phyloP scores from a whole-genome alignment of 2,888 invertebrate species.

The Aproaerema taeniolella region DNA sequence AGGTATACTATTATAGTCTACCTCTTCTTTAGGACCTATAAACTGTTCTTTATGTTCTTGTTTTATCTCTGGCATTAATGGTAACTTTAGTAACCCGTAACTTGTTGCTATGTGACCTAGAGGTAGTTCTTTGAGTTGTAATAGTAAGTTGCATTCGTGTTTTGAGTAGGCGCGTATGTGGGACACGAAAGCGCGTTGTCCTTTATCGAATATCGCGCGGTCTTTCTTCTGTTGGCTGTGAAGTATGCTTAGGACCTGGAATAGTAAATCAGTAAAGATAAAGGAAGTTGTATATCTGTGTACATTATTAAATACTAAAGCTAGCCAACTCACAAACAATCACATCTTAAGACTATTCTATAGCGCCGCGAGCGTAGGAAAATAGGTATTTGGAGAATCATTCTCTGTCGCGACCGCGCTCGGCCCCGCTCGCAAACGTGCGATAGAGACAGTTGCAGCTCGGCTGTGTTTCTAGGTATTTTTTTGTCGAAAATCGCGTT shows the following conservation, averaged over 20 bases:
- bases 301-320: too few species aligned
- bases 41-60: conserved; percentile 73
- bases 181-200: conserved; percentile 95
- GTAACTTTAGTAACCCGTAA: conserved; percentile 93
- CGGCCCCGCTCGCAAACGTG: too few species aligned
- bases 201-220: conserved; percentile 89
- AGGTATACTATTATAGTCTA: conserved; percentile 85
- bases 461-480: too few species aligned
- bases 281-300: too few species aligned
- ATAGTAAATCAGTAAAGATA: conserved; percentile 9
- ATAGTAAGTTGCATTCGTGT: conserved; percentile 94
- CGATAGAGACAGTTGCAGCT: too few species aligned
- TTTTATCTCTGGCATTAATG: conserved; percentile 96
- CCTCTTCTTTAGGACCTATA: conserved; percentile 63
- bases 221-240: conserved; percentile 83
- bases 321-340: not conserved
- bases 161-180: conserved; percentile 95
- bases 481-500: too few species aligned
- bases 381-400: too few species aligned
- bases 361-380: too few species aligned
- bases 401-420: too few species aligned
- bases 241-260: conserved; percentile 74
- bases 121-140: conserved; percentile 92
- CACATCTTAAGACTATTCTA: too few species aligned
- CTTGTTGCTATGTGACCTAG: conserved; percentile 86